These are phyloP conservation scores for Gnathonemus longibarbis DNA, from an alignment of 2,113 vertebrate species.

Conservation along the genomic window DNA sequence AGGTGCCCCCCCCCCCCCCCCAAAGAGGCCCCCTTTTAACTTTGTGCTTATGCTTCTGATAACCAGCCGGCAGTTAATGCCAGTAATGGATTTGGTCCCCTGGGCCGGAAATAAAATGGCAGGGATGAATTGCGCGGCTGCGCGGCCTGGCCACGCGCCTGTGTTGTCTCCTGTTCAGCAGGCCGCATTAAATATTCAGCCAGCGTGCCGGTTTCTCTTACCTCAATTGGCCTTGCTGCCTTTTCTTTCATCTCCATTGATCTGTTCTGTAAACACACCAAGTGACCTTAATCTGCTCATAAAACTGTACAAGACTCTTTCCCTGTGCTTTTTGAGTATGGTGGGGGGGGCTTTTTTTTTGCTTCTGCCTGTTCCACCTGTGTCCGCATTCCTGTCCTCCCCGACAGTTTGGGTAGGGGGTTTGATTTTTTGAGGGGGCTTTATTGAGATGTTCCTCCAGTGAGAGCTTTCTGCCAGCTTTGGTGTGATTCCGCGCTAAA, in stretches of 20 bases:
- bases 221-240: constrained; percentile 30
- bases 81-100: constrained; percentile 40
- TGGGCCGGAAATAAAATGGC: constrained; percentile 39
- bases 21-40: constrained; percentile 27
- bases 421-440: background rate
- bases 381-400: background rate
- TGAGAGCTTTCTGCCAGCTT: background rate
- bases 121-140: constrained; percentile 29
- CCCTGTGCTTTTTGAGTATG: constrained; percentile 21
- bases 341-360: background rate
- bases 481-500: background rate
- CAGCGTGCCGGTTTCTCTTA: constrained; percentile 47
- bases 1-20: constrained; percentile 21
- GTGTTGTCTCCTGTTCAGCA: constrained; percentile 51
- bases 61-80: constrained; percentile 43
- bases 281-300: constrained; percentile 46
- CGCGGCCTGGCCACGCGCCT: constrained; percentile 29
- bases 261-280: constrained; percentile 53
- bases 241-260: constrained; percentile 44
- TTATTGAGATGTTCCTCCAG: background rate
- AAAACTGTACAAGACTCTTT: constrained; percentile 37
- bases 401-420: no score
- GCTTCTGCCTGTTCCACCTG: background rate
- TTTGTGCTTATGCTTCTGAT: constrained; percentile 36
- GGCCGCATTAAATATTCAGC: constrained; percentile 69